Evolutionary conservation across 2,888 invertebrate species (phyloP).

Genomic region (Lasioglossum marginatum): DNA sequence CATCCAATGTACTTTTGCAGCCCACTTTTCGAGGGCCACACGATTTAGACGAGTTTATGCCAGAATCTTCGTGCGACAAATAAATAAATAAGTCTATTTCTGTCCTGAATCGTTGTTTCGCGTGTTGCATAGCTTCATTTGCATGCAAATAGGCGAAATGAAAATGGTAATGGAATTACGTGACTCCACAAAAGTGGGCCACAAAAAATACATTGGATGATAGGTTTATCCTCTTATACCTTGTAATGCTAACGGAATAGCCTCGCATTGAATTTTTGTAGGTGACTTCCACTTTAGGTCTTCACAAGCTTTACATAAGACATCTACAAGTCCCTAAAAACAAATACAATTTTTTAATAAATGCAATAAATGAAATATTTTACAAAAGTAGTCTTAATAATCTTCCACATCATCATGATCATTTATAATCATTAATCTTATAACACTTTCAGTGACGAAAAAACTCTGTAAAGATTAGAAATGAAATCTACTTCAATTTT

Average conservation of each 20-base stretch:
- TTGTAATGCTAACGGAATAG: constrained; percentile 95
- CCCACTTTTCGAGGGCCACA: no score
- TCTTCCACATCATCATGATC: neutral
- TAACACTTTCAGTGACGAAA: neutral
- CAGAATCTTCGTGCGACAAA: no score
- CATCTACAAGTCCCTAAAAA: constrained; percentile 94
- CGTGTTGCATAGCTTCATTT: no score
- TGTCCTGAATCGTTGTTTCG: no score
- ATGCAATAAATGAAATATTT: neutral
- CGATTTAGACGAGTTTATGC: no score
- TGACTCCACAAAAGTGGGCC: no score
- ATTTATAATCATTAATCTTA: neutral
- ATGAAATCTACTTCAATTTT: neutral
- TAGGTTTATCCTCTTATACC: constrained; percentile 79
- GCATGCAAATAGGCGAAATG: no score
- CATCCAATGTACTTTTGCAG: no score
- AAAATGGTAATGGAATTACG: no score
- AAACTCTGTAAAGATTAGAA: neutral
- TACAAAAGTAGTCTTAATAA: neutral
- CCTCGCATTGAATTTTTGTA: constrained; percentile 97
- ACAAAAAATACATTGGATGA: no score
- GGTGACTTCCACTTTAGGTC: constrained; percentile 97
- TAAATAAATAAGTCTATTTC: no score
- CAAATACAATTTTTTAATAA: neutral
- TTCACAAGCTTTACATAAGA: constrained; percentile 95